Evolutionary conservation across 2,888 invertebrate genomes (phyloP).

Genomic region (Iphiclides podalirius): DNA sequence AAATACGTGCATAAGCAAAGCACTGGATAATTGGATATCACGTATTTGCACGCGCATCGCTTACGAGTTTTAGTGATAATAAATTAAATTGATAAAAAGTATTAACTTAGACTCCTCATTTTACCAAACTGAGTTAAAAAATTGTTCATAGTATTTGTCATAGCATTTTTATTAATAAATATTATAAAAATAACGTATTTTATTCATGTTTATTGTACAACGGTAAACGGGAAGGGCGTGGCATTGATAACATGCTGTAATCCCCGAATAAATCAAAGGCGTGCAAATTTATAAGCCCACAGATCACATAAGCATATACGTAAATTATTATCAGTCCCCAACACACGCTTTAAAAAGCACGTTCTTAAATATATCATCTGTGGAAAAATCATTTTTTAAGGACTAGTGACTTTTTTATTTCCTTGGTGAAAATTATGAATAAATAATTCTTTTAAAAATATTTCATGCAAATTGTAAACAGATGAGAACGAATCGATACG

Average conservation of each 20-base stretch:
- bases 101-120: too few species aligned
- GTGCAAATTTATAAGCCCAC: slow-evolving; percentile 68
- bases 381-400: slow-evolving; percentile 15
- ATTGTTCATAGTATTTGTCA: too few species aligned
- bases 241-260: slow-evolving; percentile 62
- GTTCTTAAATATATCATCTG: slow-evolving; percentile 39
- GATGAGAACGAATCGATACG: too few species aligned
- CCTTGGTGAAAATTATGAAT: slow-evolving; percentile 6
- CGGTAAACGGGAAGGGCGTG: slow-evolving; percentile 33
- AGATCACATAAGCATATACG: slow-evolving; percentile 58
- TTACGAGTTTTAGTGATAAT: too few species aligned
- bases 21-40: too few species aligned
- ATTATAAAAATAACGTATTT: background rate
- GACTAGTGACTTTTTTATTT: slow-evolving; percentile 34
- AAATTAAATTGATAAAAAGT: too few species aligned
- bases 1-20: too few species aligned
- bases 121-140: too few species aligned
- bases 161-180: background rate
- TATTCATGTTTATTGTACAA: background rate
- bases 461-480: too few species aligned
- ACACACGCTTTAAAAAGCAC: slow-evolving; percentile 46
- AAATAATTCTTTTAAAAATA: too few species aligned
- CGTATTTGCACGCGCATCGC: too few species aligned
- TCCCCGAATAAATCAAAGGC: slow-evolving; percentile 68
- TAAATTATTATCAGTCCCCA: slow-evolving; percentile 57